These are phyloP conservation scores for Erynnis tages DNA, from an alignment of 2,888 invertebrate genomes.

Conservation along the genomic window DNA sequence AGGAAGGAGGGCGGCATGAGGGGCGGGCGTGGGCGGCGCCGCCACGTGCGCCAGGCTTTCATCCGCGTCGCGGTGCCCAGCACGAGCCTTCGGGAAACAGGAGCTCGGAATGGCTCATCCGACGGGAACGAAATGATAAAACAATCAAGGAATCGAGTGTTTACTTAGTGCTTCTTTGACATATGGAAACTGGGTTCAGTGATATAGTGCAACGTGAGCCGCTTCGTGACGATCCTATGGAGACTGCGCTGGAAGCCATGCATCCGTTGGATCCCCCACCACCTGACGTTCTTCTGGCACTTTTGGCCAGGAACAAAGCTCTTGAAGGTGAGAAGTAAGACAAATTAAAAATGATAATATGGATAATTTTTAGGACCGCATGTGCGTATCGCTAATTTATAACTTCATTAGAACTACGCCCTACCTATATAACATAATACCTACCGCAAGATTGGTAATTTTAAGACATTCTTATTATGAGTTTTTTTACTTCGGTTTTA, in stretches of 20 bases:
- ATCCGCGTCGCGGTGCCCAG: conserved; percentile 55
- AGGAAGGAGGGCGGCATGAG: conserved; percentile 64
- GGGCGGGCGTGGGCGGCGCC: conserved; percentile 74
- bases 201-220: conserved; percentile 57
- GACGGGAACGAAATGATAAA: conserved; percentile 50
- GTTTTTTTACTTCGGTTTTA: too few relatives aligned
- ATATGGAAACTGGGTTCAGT: conserved; percentile 58
- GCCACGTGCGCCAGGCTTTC: conserved; percentile 67
- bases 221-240: conserved; percentile 53
- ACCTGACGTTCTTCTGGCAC: conserved; percentile 91
- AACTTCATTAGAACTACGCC: too few relatives aligned
- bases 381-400: too few relatives aligned
- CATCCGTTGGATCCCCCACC: conserved; percentile 83
- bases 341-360: background rate
- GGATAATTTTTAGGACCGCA: too few relatives aligned
- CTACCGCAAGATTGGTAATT: too few relatives aligned
- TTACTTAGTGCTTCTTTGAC: conserved; percentile 47
- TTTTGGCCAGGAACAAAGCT: conserved; percentile 92
- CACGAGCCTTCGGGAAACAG: conserved; percentile 46
- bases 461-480: too few relatives aligned
- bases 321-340: conserved; percentile 88
- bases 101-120: conserved; percentile 36
- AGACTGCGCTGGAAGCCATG: conserved; percentile 59
- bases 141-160: conserved; percentile 43
- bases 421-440: too few relatives aligned